phyloP scores from a whole-genome alignment of 2,113 vertebrate genomes.

The Cyprinodon variegatus region DNA sequence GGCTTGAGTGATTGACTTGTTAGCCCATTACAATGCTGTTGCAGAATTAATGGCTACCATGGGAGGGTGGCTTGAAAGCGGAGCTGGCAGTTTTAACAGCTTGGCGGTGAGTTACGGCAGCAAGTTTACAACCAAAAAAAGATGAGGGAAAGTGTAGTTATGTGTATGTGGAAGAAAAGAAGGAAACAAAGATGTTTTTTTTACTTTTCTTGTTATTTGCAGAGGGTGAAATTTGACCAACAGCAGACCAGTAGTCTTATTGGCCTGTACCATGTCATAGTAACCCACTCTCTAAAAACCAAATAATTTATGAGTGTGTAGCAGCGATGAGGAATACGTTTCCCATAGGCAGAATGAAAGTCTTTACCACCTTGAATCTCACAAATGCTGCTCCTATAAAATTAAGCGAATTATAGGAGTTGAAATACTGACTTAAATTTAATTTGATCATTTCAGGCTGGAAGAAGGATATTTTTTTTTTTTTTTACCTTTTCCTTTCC shows the following conservation, averaged over 20 bases:
- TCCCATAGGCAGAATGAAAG: constrained; percentile 65
- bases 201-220: constrained; percentile 43
- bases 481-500: constrained; percentile 48
- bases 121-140: constrained; percentile 79
- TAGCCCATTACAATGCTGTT: constrained; percentile 88
- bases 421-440: constrained; percentile 18
- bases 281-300: constrained; percentile 51
- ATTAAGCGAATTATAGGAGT: constrained; percentile 37
- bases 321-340: constrained; percentile 43
- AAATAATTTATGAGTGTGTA: constrained; percentile 60
- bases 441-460: constrained; percentile 4
- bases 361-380: constrained; percentile 37
- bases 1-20: constrained; percentile 85
- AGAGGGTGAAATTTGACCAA: constrained; percentile 71
- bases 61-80: constrained; percentile 81
- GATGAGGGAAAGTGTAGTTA: constrained; percentile 41
- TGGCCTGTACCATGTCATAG: constrained; percentile 58
- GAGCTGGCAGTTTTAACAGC: constrained; percentile 87
- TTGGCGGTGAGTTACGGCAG: constrained; percentile 84
- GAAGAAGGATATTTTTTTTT: constrained; percentile 25
- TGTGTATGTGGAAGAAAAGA: constrained; percentile 33
- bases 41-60: constrained; percentile 89
- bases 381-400: constrained; percentile 62
- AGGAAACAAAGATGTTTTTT: constrained; percentile 24
- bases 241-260: constrained; percentile 66